phyloP scores from a whole-genome alignment of 2,113 vertebrate species.

The Thamnophis sirtalis region DNA sequence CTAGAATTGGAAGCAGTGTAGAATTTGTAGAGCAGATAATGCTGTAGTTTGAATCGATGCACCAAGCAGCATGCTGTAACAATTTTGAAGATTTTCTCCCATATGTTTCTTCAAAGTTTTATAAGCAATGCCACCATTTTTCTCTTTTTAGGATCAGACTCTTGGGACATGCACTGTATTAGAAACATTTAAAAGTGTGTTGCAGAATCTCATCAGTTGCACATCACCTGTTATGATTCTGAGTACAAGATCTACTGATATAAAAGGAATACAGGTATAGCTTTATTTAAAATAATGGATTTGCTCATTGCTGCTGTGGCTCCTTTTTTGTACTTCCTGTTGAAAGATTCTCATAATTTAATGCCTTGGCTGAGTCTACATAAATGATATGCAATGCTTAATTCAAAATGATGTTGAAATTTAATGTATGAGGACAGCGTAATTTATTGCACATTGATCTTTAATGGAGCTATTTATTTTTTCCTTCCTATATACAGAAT shows the following conservation, averaged over 20 bases:
- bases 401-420: not conserved
- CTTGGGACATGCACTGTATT: slow-evolving; percentile 49
- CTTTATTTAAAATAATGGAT: not conserved
- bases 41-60: not conserved
- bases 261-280: slow-evolving; percentile 75
- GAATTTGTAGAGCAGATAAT: not conserved
- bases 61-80: not conserved
- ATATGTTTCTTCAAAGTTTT: not conserved
- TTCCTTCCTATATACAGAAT: slow-evolving; percentile 45
- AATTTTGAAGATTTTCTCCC: not conserved
- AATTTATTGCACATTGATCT: not conserved
- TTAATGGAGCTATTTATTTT: not conserved
- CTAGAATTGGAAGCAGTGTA: not conserved
- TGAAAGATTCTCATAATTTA: not conserved
- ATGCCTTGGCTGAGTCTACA: not conserved
- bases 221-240: slow-evolving; percentile 79
- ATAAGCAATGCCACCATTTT: not conserved
- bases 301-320: not conserved
- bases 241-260: slow-evolving; percentile 73
- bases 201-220: slow-evolving; percentile 74
- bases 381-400: not conserved
- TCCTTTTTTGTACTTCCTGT: not conserved
- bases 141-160: slow-evolving; percentile 62
- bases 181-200: slow-evolving; percentile 64
- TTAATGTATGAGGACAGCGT: not conserved